Evolutionary conservation across 2,797 vertebrate genomes (phyloP), one percentile per base, ranked within the genome.

Genomic region (Mycteria americana): DNA sequence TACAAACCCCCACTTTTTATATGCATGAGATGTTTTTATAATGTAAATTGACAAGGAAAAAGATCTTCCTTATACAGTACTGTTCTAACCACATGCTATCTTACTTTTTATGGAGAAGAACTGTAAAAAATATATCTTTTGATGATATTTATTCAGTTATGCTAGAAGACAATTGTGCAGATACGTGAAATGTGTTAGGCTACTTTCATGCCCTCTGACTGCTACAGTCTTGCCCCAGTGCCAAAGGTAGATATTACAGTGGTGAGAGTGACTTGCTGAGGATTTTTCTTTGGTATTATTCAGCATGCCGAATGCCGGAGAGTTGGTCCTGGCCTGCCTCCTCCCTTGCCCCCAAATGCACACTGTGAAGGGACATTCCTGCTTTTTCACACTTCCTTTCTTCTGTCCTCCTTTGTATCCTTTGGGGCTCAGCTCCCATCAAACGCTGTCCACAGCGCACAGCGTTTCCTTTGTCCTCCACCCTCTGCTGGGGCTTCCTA

Each of bases 1-100:
- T 96, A 72, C 87, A 95, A 62, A 39, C 89, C 69, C 79, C 28
- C 57, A 64, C 56, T 93, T 96, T 79, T 94, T 90, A 80, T 92
- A 93, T 89, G 93, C 90, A 86, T 45, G 92, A 96, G 89, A 88
- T 96, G 84, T 93, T 97, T 97, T 97, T 91, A 76, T 94, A 95
- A 68, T 90, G 94, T 92, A 95, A 96, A 95, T 93, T 95, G 96
- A 89, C 94, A 96, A 78, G 88, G 88, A 95, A 93, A 91, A 95
- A 94, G 65, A 93, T 89, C 81, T 83, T 92, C 69, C 80, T 91
- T 85, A 63, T 63, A 75, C 30, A 76, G 31, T 76, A 69, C 82
- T 53, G 79, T 79, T 92, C 86, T 92, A 91, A 72, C 79, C 18
- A 39, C 90, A 72, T 77, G 60, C 89, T 84, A 77, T 92, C 76